Conservation (phyloP, 2,797 vertebrate genomes). For the Arctocebus calabarensis region DNA sequence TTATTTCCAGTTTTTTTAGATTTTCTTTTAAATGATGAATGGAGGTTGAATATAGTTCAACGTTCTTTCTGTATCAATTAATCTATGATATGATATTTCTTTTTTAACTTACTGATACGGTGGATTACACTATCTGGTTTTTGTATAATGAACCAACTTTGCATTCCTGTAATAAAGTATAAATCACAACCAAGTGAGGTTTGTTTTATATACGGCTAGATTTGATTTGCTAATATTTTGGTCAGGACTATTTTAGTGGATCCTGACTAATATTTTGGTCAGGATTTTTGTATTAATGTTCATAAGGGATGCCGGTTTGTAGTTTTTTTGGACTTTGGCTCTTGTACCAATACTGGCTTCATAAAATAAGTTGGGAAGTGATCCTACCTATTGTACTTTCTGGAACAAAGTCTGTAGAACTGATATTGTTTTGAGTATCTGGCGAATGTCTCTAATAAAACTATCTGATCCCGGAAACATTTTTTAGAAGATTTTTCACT, state of each 20-base stretch:
- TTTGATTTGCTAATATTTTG: not conserved
- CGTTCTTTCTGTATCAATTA: not conserved
- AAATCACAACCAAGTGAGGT: not conserved
- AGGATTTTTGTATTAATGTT: not conserved
- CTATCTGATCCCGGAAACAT: not conserved
- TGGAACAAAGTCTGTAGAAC: not conserved
- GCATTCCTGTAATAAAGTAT: not conserved
- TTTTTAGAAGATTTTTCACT: not conserved
- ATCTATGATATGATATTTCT: not conserved
- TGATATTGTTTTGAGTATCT: constrained; percentile 6
- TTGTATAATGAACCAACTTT: not conserved
- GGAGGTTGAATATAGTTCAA: not conserved
- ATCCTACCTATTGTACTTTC: not conserved
- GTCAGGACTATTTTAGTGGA: too few species aligned
- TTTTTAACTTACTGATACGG: not conserved
- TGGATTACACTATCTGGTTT: not conserved
- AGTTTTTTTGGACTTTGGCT: not conserved
- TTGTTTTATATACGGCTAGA: not conserved
- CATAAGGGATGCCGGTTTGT: not conserved
- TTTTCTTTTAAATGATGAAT: constrained; percentile 41
- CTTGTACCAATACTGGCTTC: not conserved
- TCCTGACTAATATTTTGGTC: not conserved
- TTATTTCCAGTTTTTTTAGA: not conserved
- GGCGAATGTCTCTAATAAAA: not conserved
- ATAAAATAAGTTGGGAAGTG: not conserved